Evolutionary conservation across 2,888 invertebrate species (phyloP).

Genomic region (Julus scanicus): DNA sequence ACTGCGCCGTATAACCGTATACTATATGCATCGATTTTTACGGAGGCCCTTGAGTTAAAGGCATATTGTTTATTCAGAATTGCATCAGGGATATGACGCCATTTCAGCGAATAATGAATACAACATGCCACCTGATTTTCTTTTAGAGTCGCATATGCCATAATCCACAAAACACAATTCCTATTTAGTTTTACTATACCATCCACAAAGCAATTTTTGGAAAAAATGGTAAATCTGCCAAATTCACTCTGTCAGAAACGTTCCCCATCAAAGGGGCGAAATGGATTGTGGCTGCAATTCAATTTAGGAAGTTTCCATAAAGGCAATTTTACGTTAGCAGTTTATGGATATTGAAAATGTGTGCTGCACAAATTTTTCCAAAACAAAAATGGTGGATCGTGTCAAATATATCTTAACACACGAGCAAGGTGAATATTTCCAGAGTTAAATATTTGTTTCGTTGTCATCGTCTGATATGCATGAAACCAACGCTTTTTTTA

Average conservation of each 20-base stretch:
- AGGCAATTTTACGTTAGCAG: not conserved
- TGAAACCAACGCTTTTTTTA: no score
- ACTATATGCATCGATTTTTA: not conserved
- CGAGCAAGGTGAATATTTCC: not conserved
- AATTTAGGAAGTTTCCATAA: not conserved
- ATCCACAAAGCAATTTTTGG: not conserved
- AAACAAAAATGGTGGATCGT: not conserved
- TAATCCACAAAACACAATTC: not conserved
- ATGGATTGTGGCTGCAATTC: not conserved
- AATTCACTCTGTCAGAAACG: not conserved
- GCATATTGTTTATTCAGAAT: not conserved
- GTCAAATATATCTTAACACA: not conserved
- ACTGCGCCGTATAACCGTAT: not conserved
- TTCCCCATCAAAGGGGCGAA: slow-evolving; percentile 14
- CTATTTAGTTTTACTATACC: not conserved
- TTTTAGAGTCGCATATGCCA: not conserved
- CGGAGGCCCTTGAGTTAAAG: not conserved
- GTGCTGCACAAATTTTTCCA: not conserved
- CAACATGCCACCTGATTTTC: not conserved
- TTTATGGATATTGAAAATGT: not conserved
- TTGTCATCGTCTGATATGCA: not conserved
- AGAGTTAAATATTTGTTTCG: not conserved
- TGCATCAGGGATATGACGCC: not conserved
- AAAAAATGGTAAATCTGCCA: not conserved
- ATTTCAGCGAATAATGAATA: not conserved